Evolutionary conservation across 2,113 vertebrate genomes (phyloP), one percentile per base, ranked within the genome.

Genomic region (Equus quagga): DNA sequence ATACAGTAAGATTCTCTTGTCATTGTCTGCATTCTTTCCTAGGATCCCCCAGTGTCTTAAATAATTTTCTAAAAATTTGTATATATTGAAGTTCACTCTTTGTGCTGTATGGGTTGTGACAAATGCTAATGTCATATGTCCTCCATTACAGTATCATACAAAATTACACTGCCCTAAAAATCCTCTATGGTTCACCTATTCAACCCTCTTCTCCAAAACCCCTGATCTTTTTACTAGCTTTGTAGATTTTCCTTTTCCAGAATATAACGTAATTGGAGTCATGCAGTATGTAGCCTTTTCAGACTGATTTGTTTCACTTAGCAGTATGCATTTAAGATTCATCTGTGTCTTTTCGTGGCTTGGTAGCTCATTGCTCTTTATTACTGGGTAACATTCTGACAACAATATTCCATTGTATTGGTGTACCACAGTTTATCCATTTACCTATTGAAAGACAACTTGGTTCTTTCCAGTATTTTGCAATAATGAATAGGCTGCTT

Each of bases 361-460:
- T 78, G 60, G 65, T 79, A 91, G 80, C 33, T 46, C 9, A 83
- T 91, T 96, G 78, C 64, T 93, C 79, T 92, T 76, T 80, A 72
- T 36, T 65, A 54, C 6, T 70, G 36, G 21, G 28, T 80, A 89
- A 80, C 75, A 76, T 54, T 54, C 51, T 54, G 3, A 54, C 51
- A 54, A 54, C 51, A 17, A 54, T 54, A 54, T 5, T 79, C 46
- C 17, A 49, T 89, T 80, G 44, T 56, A n/a, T 69, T 17, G 11
- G 6, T 78, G 13, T 78, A n/a, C 19, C 24, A 75, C 24, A 82
- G 44, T 72, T 82, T 79, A 9, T 67, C n/a, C 2, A 18, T 81
- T 91, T 13, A 76, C 46, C 18, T 91, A 8, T 64, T 94, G 83
- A 92, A 82, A n/a, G 76, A 49, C 26, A 46, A 58, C 21, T 92